Conservation (phyloP, 2,888 invertebrate genomes). For the Trichopria drosophilae region DNA sequence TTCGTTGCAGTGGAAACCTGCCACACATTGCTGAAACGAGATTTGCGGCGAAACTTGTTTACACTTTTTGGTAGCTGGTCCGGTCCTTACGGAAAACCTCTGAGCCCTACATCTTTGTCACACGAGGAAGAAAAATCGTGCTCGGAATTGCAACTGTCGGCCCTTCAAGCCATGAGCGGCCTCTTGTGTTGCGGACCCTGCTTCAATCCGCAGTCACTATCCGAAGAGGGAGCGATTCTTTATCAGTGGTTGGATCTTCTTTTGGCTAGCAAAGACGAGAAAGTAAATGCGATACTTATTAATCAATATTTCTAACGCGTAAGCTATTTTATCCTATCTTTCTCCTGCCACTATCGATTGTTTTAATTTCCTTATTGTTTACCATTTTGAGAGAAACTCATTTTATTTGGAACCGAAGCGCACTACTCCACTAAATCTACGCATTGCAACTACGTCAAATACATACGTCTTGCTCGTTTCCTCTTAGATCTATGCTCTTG, state of each 20-base stretch:
- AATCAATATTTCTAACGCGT: neutral
- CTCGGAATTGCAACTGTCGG: conserved; percentile 61
- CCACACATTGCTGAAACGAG: conserved; percentile 81
- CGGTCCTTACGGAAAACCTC: conserved; percentile 78
- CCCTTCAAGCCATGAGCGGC: conserved; percentile 88
- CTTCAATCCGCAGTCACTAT: conserved; percentile 81
- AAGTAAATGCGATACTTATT: conserved; percentile 62
- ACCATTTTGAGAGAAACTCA: neutral
- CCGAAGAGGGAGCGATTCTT: conserved; percentile 86
- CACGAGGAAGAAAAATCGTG: conserved; percentile 49
- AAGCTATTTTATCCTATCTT: neutral
- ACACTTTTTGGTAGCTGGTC: conserved; percentile 93
- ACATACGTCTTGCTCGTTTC: conserved; percentile 18
- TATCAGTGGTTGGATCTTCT: conserved; percentile 94
- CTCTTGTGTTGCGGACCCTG: conserved; percentile 94
- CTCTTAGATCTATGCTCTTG: conserved; percentile 81
- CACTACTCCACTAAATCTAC: too few relatives aligned
- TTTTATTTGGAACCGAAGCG: too few relatives aligned
- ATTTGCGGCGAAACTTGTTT: conserved; percentile 85
- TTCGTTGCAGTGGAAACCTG: conserved; percentile 79
- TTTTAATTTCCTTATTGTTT: neutral
- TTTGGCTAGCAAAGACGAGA: conserved; percentile 83
- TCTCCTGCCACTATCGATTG: too few relatives aligned
- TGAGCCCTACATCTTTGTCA: conserved; percentile 51
- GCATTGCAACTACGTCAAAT: too few relatives aligned